phyloP scores from a whole-genome alignment of 2,797 vertebrate species.

The Sebastes kiyomatsui region DNA sequence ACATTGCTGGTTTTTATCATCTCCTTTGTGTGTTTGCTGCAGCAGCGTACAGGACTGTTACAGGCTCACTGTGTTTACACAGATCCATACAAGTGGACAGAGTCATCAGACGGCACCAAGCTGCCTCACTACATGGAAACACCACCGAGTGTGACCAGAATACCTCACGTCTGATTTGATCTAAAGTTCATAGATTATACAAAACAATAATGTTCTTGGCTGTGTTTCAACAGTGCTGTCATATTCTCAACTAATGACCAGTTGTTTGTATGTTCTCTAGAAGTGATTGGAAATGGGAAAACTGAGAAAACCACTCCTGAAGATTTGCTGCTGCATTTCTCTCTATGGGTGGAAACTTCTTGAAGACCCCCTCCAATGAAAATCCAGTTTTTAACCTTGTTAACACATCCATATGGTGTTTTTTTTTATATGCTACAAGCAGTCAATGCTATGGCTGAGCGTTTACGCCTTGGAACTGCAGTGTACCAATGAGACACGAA shows the following conservation, averaged over 20 bases:
- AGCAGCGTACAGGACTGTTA: not conserved
- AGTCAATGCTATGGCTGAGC: too few species aligned
- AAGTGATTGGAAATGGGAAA: not conserved
- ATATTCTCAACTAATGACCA: not conserved
- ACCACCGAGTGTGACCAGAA: not conserved
- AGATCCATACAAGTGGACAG: not conserved
- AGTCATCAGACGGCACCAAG: not conserved
- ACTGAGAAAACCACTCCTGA: not conserved
- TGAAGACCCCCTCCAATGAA: too few species aligned
- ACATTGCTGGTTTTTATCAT: not conserved
- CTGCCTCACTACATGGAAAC: not conserved
- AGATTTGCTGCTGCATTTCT: not conserved
- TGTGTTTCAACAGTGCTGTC: not conserved
- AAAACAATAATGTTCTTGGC: not conserved
- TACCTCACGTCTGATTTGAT: not conserved
- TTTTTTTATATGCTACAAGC: too few species aligned
- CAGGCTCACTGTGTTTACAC: constrained; percentile 9
- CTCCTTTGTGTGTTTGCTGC: not conserved
- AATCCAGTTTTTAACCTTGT: too few species aligned
- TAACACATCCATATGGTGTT: too few species aligned
- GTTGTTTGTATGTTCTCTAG: not conserved
- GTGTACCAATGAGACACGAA: too few species aligned
- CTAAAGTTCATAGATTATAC: not conserved
- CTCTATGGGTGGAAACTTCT: not conserved
- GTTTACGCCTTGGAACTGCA: too few species aligned